Evolutionary conservation across 2,113 vertebrate genomes (phyloP).

Genomic region (Ceyx melanurus): DNA sequence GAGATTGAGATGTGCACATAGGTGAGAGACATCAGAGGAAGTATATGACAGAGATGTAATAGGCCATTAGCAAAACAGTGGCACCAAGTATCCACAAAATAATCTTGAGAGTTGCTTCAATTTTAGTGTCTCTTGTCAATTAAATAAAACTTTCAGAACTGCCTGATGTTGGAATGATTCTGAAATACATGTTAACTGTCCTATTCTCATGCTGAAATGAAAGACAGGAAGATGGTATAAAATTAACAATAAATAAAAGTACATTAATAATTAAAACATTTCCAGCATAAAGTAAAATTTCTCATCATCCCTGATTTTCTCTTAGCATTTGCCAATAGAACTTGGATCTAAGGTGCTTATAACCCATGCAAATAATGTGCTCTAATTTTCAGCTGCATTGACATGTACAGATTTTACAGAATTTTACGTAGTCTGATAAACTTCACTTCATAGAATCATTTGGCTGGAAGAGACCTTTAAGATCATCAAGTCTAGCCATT

Average conservation of each 20-base stretch:
- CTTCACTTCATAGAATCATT: not conserved
- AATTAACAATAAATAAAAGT: not conserved
- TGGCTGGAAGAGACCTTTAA: too few species aligned
- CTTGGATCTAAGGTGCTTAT: not conserved
- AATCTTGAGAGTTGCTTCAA: not conserved
- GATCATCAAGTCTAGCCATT: too few species aligned
- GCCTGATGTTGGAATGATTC: not conserved
- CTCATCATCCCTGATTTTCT: not conserved
- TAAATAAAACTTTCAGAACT: not conserved
- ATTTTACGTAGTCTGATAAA: conserved; percentile 30
- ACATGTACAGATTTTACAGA: conserved; percentile 6
- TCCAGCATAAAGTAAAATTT: not conserved
- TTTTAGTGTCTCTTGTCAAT: not conserved
- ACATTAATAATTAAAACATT: not conserved
- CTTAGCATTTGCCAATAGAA: not conserved
- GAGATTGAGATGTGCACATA: accelerated
- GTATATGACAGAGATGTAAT: not conserved
- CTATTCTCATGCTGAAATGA: conserved; percentile 7
- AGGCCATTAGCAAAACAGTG: not conserved
- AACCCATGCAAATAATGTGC: not conserved
- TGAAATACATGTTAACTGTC: not conserved
- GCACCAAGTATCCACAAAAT: not conserved
- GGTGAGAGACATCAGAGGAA: not conserved
- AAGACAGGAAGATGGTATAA: not conserved
- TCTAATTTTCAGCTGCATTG: conserved; percentile 23